A percentile compares a stretch with the other conserved stretches of the same genome.
These are phyloP conservation scores for Volucella bombylans DNA, from an alignment of 2,888 invertebrate species.

Conservation along the genomic window DNA sequence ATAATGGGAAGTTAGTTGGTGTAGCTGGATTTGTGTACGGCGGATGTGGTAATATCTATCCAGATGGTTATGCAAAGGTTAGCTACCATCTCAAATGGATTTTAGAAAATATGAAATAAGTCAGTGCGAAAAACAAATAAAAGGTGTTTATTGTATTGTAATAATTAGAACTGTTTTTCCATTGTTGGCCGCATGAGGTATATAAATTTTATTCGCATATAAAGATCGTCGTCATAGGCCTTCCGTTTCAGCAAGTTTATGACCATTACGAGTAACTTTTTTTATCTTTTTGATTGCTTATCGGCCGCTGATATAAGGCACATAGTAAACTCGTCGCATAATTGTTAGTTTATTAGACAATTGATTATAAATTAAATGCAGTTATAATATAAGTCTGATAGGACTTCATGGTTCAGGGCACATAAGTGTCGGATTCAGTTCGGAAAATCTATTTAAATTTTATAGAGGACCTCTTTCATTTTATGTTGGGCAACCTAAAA, in stretches of 20 bases:
- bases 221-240: too few relatives aligned
- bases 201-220: too few relatives aligned
- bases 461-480: too few relatives aligned
- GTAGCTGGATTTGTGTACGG: slow-evolving; percentile 78
- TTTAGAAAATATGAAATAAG: slow-evolving; percentile 53
- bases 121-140: neutral
- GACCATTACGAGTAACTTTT: neutral
- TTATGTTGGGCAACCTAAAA: too few relatives aligned
- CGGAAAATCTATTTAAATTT: too few relatives aligned
- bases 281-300: neutral
- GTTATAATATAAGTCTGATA: neutral
- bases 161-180: too few relatives aligned
- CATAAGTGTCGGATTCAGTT: too few relatives aligned
- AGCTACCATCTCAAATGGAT: slow-evolving; percentile 78
- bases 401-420: neutral
- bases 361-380: slow-evolving; percentile 4
- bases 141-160: too few relatives aligned
- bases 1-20: slow-evolving; percentile 76
- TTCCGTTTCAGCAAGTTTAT: too few relatives aligned
- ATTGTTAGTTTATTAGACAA: neutral
- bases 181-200: too few relatives aligned
- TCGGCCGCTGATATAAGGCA: neutral
- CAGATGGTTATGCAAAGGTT: slow-evolving; percentile 78
- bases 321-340: neutral
- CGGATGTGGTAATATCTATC: slow-evolving; percentile 78